These are phyloP conservation scores for Cephus pulcher DNA, from an alignment of 2,888 invertebrate genomes.

Conservation along the genomic window DNA sequence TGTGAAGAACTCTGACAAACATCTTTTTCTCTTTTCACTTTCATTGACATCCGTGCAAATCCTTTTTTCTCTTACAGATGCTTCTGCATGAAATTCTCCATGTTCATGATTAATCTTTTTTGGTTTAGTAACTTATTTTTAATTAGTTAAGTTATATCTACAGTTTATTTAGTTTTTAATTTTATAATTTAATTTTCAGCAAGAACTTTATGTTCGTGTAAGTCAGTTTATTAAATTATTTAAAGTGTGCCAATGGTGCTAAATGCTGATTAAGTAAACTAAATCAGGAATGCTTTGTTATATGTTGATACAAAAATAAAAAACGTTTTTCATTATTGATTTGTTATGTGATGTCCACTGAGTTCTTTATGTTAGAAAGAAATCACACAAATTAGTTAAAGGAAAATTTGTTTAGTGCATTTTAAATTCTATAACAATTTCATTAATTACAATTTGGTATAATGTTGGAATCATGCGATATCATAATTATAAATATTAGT, in stretches of 20 bases:
- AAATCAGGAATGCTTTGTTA: background rate
- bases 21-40: background rate
- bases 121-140: slow-evolving; percentile 6
- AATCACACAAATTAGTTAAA: background rate
- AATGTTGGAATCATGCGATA: no score
- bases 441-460: background rate
- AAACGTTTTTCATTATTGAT: background rate
- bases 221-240: slow-evolving; percentile 57
- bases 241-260: slow-evolving; percentile 34
- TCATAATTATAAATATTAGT: background rate
- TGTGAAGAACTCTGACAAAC: background rate
- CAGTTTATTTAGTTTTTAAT: slow-evolving; percentile 16
- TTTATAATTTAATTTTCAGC: slow-evolving; percentile 59
- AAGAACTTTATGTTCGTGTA: slow-evolving; percentile 67
- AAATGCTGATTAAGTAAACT: slow-evolving; percentile 30
- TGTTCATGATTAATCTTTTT: slow-evolving; percentile 1
- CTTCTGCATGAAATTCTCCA: slow-evolving; percentile 7
- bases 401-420: background rate
- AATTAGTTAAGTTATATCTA: slow-evolving; percentile 11
- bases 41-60: background rate
- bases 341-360: background rate
- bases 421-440: background rate
- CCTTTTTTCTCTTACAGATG: slow-evolving; percentile 9
- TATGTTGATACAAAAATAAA: no score
- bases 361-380: background rate